These are phyloP conservation scores for Siphamia tubifer DNA, from an alignment of 2,113 vertebrate genomes.

Conservation along the genomic window DNA sequence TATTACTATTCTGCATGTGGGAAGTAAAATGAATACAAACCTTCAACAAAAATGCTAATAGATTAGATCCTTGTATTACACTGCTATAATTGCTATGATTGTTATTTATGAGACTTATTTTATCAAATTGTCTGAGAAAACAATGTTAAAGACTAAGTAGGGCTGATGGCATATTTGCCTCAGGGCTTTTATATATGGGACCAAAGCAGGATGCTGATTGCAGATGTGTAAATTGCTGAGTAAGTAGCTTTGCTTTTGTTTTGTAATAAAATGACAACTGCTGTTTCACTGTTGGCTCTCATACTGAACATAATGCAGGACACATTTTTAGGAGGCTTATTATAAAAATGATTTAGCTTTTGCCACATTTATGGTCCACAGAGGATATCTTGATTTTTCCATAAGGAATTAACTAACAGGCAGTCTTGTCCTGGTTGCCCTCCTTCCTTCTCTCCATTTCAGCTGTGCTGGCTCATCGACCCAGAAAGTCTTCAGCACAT, in stretches of 20 bases:
- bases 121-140: too few species aligned
- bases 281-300: constrained; percentile 24
- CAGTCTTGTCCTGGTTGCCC: constrained; percentile 48
- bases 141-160: neutral
- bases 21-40: neutral
- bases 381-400: constrained; percentile 6
- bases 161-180: constrained; percentile 9
- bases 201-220: constrained; percentile 5
- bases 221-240: constrained; percentile 48
- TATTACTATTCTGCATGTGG: too few species aligned
- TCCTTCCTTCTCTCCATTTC: constrained; percentile 49
- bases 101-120: neutral
- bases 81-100: neutral
- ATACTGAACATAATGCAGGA: neutral
- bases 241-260: constrained; percentile 40
- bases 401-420: constrained; percentile 4
- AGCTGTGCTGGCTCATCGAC: constrained; percentile 45
- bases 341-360: constrained; percentile 2
- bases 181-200: constrained; percentile 19
- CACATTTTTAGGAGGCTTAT: neutral
- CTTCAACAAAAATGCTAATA: neutral
- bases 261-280: constrained; percentile 48
- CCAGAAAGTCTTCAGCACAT: constrained; percentile 68
- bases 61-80: neutral
- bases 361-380: neutral